Percentiles rank a stretch among this genome's conserved stretches.
These are phyloP conservation scores for Hyposmocoma kahamanoa DNA, from an alignment of 1,140 invertebrate species.

Conservation along the genomic window DNA sequence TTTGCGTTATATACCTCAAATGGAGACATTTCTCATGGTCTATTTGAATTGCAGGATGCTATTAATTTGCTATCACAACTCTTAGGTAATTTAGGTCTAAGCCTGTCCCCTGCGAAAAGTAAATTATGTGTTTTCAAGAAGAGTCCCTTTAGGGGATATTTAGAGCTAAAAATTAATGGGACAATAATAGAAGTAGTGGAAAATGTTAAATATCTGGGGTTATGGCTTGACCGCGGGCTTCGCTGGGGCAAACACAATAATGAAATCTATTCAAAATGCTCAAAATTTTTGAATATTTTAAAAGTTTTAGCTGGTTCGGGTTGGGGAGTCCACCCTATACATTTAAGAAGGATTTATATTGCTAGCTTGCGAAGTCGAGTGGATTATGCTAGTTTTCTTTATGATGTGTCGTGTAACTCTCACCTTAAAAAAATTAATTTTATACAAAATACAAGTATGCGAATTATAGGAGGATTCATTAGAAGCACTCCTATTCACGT, in stretches of 20 bases:
- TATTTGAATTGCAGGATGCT: background rate
- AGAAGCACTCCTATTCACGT: constrained; percentile 1
- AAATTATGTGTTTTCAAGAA: constrained; percentile 3
- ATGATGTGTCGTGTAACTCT: background rate
- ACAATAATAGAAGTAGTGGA: background rate
- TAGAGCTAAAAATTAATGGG: background rate
- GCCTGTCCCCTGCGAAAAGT: background rate
- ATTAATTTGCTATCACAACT: background rate
- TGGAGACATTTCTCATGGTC: background rate
- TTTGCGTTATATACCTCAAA: background rate
- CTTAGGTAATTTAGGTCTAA: background rate
- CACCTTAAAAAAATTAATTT: background rate
- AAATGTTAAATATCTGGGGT: constrained; percentile 1
- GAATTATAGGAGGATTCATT: constrained; percentile 1
- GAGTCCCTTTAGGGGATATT: background rate
- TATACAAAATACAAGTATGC: background rate
- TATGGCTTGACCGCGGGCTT: background rate
- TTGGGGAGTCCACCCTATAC: background rate
- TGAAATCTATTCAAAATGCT: background rate
- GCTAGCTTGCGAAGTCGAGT: background rate
- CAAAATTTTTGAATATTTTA: constrained; percentile 1
- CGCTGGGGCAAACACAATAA: background rate
- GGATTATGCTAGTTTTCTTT: constrained; percentile 3
- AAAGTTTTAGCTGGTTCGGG: background rate
- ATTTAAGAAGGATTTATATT: background rate